Evolutionary conservation across 2,113 vertebrate species (phyloP), one percentile per base, ranked within the genome.

Genomic region (Gambusia holbrooki): DNA sequence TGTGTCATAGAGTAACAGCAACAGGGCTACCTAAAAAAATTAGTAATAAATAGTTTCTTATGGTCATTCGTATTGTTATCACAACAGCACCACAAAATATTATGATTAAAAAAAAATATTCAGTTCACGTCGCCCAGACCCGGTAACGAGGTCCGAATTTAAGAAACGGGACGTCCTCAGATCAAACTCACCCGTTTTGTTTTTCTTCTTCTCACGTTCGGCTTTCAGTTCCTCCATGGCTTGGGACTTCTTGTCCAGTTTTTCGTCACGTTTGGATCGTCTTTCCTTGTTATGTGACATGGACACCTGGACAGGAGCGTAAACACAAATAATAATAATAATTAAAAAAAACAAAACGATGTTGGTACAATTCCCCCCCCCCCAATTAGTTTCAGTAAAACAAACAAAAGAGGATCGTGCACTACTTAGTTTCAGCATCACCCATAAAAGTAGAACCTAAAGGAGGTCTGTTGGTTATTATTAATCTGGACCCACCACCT

Each of bases 151-250:
- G 33, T 35, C 33, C 8, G 33, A 35, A 35, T 45, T 81, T 19
- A 12, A 30, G 12, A 33, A 25, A 35, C 2, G 25, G 3, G 2
- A 11, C 1, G 25, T 5, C 14, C 25, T 30, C 19, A 17, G 66
- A 25, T n/a, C n/a, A n/a, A 32, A 73, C 90, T 1, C 0, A 98
- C 98, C 98, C 78, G 98, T 99, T 93, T 96, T 97, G 85, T 99
- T 99, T 89, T 99, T 99, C 85, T 98, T 97, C 84, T 99, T 99
- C 89, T 99, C 98, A 65, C 97, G 93, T 71, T 99, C 98, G 54
- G 98, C 98, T 84, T 98, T 98, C 29, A 99, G 93, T 71, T 99
- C 98, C 79, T 99, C 98, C 98, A 99, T 99, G 77, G 98, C 98
- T 93, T 98, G 98, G 79, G 98, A 98, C 90, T 99, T 99, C 89